Base-by-base conservation (phyloP, 2,888 invertebrate species). In the Heliothis peltigera region DNA sequence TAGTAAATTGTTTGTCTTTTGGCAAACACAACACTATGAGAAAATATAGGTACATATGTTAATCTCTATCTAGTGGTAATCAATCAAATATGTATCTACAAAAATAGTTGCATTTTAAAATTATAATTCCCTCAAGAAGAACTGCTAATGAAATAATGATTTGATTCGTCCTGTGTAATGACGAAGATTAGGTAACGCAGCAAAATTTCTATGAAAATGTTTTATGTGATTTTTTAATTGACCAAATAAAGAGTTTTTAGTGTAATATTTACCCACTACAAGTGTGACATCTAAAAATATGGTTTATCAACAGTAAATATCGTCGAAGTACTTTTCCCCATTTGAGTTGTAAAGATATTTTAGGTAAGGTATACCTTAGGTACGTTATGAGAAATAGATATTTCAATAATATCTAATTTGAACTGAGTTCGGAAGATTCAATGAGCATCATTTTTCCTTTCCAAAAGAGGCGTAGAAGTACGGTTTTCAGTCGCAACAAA, bases 91-190 rank as follows among this genome's bases (percentile, higher is more conserved):
- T 91, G 80, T 81, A 90, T 92, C 94, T 95, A 95, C 94, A 95
- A 95, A 95, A 95, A 95, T 95, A 95, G 94, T 94, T 92, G 89
- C 89, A 91, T 93, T 93, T 89, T 87, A 79, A 91, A 93, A 92
- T 82, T 81, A 91, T 85, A 87, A 85, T 85, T 83, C 75, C 71
- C 83, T 79, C 83, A 87, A 86, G 84, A 89, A 89, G 89, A 77
- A 86, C 82, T 82, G 87, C 84, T 84, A 87, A 84, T 77, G 75
- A 86, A 89, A 83, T 84, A 81, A 81, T 70, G 74, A 70, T 70
- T 77, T 59, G 71, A 77, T 79, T 82, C 82, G 77, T 77, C 65
- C 74, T 70, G 76, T 77, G 79, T 79, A 80, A 83, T 69, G 68
- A 66, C 75, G 65, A 82, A 84, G 77, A 83, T 82, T 71, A 32